Percentiles rank a stretch among this genome's conserved stretches.
Evolutionary conservation across 2,797 vertebrate species (phyloP).

Genomic region (Sitta carolinensis): DNA sequence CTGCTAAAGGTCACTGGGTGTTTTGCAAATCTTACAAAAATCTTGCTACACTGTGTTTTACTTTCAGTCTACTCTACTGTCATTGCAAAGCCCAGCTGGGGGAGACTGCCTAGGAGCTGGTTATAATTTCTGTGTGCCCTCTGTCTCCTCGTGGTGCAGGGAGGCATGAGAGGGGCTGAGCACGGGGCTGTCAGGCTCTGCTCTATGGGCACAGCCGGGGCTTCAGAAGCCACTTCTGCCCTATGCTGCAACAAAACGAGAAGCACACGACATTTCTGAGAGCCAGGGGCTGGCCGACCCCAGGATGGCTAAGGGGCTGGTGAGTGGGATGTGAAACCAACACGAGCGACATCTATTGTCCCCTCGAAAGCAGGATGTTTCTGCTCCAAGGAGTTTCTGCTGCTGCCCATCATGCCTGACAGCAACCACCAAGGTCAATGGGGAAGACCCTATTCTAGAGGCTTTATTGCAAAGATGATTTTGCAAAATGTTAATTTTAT

Average conservation of each 20-base stretch:
- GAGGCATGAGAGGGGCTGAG: neutral
- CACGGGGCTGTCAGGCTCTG: neutral
- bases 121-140: neutral
- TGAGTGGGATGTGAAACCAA: neutral
- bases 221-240: neutral
- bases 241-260: neutral
- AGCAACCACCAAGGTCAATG: neutral
- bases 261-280: neutral
- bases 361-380: neutral
- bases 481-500: neutral
- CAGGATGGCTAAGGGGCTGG: neutral
- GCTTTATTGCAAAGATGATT: neutral
- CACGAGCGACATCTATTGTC: neutral
- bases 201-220: neutral
- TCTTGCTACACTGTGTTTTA: neutral
- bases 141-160: rapidly evolving
- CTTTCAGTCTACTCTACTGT: neutral
- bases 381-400: neutral
- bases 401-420: neutral
- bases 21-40: neutral
- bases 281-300: neutral
- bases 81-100: neutral
- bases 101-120: neutral
- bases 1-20: neutral
- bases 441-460: neutral